Evolutionary conservation across 1,140 invertebrate species (phyloP), one percentile per base, ranked within the genome.

Genomic region (Spodoptera litura): DNA sequence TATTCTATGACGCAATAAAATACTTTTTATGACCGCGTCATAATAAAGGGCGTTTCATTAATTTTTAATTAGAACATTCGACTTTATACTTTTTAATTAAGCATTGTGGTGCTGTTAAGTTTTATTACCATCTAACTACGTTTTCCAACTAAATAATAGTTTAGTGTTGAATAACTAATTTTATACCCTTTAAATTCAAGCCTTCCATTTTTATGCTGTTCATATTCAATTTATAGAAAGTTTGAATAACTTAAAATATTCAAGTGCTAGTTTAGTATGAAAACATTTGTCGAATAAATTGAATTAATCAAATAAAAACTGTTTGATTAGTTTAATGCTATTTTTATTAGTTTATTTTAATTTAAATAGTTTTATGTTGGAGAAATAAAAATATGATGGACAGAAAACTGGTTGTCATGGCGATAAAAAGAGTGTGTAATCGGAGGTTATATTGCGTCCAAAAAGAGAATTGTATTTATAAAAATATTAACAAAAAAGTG

Each of bases 71-170:
- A 78, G 74, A 66, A 66, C 56, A 73, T 73, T 81, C 53, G 25
- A 25, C 58, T 78, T 66, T 81, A 61, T 72, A 81, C 44, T 68
- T 81, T 78, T 81, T 73, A 81, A 78, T 81, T 78, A 81, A 81
- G 75, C 52, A 78, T 68, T 81, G 79, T 78, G 75, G 58, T 73
- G 38, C 9, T 81, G 59, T 81, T 73, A 81, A 78, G 20, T 77
- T 80, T 81, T 78, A 78, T 73, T 55, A 31, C 55, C 49, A 15
- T 38, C 52, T 58, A 79, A 74, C 71, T 56, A 66, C 38, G 62
- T 35, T 79, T 73, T 78, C 44, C 9, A 62, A 56, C 44, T 38
- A 35, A 73, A 61, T 70, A 59, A 78, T 59, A 38, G 4, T 61
- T 59, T 1, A 71, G 53, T 59, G 55, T 70, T 49, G 53, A 62